phyloP scores from a whole-genome alignment of 2,888 invertebrate species.

The Antheraea yamamai region DNA sequence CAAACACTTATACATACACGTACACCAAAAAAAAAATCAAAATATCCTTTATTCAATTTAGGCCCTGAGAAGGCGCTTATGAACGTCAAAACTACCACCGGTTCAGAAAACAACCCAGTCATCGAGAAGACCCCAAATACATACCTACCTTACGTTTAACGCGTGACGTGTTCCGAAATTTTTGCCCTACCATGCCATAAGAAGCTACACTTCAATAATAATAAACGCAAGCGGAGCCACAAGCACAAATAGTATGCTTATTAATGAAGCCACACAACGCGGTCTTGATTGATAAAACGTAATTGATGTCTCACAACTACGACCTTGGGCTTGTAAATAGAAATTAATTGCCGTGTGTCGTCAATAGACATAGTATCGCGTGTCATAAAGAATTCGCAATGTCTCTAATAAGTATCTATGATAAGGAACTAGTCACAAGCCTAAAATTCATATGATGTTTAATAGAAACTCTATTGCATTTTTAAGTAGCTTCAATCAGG shows the following conservation, averaged over 20 bases:
- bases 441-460: background rate
- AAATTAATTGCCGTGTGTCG: background rate
- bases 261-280: slow-evolving; percentile 3
- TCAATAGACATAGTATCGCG: background rate
- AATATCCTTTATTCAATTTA: too few species aligned
- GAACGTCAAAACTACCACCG: too few species aligned
- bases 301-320: background rate
- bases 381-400: background rate
- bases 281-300: slow-evolving; percentile 12
- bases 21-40: too few species aligned
- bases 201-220: background rate
- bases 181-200: too few species aligned
- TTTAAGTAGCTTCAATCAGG: too few species aligned
- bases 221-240: background rate
- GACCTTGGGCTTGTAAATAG: background rate
- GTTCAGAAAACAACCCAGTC: too few species aligned
- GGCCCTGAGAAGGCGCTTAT: too few species aligned
- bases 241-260: background rate
- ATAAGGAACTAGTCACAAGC: background rate
- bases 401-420: background rate
- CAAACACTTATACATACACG: too few species aligned
- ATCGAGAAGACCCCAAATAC: too few species aligned
- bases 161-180: too few species aligned
- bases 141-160: too few species aligned
- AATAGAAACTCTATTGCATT: too few species aligned